phyloP scores from a whole-genome alignment of 2,888 invertebrate genomes.

The Iselma pallidipennis region DNA sequence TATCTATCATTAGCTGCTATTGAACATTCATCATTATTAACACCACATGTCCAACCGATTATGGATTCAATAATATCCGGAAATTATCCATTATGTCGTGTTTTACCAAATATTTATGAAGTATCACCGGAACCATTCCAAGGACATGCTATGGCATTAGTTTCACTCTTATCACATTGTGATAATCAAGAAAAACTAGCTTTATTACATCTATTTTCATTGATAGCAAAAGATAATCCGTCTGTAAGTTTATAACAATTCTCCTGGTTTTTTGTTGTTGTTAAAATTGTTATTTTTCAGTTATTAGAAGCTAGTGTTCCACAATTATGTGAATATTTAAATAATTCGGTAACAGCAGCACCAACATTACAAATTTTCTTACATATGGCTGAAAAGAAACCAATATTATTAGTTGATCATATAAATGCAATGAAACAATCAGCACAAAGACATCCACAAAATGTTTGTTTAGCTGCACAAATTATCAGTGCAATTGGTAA shows the following conservation, averaged over 20 bases:
- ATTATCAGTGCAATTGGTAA: conserved; percentile 74
- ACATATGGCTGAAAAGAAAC: conserved; percentile 72
- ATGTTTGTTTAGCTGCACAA: conserved; percentile 69
- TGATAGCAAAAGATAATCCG: conserved; percentile 81
- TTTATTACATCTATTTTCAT: conserved; percentile 78
- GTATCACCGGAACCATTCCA: conserved; percentile 86
- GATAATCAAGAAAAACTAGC: conserved; percentile 86
- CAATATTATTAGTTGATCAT: conserved; percentile 72
- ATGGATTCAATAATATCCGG: conserved; percentile 90
- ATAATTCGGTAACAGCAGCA: conserved; percentile 62
- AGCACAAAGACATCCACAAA: conserved; percentile 68
- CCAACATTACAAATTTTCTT: conserved; percentile 75
- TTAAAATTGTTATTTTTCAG: conserved; percentile 50
- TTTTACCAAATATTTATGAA: conserved; percentile 87
- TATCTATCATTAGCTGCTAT: conserved; percentile 92
- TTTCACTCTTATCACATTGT: conserved; percentile 78
- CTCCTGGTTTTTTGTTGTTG: background rate
- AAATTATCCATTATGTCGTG: conserved; percentile 85
- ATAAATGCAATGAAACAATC: conserved; percentile 69
- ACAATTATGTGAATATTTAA: conserved; percentile 78
- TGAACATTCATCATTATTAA: conserved; percentile 83
- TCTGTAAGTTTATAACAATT: conserved; percentile 58
- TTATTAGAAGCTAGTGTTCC: conserved; percentile 80
- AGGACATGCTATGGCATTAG: conserved; percentile 81
- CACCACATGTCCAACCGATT: conserved; percentile 86